Conservation (phyloP, 2,888 invertebrate genomes). For the Arge pagana region DNA sequence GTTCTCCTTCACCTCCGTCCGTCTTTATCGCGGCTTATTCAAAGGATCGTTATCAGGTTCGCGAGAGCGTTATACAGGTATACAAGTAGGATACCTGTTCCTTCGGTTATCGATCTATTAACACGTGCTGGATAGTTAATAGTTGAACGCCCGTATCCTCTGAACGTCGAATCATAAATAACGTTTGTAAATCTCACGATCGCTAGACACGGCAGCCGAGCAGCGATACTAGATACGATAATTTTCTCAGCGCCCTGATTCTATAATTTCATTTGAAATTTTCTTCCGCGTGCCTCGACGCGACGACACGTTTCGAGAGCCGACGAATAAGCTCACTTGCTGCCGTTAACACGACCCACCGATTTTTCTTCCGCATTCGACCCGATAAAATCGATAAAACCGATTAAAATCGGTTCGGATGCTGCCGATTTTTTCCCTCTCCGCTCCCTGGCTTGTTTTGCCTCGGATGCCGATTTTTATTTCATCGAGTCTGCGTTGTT, state of each 20-base stretch:
- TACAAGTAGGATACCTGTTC: slow-evolving; percentile 15
- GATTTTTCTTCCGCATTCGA: neutral
- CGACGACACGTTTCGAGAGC: neutral
- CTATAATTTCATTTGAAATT: neutral
- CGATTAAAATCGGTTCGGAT: too few relatives aligned
- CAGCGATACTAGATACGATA: neutral
- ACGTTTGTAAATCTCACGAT: slow-evolving; percentile 14
- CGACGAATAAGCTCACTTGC: neutral
- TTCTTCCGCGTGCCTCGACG: neutral
- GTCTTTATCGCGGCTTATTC: neutral
- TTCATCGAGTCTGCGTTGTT: too few relatives aligned
- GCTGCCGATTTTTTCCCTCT: too few relatives aligned
- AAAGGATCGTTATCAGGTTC: neutral
- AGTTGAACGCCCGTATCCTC: slow-evolving; percentile 22
- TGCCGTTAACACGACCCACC: too few relatives aligned
- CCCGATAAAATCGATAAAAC: too few relatives aligned
- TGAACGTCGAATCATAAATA: slow-evolving; percentile 17
- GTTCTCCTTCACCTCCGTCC: neutral
- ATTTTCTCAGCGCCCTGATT: neutral
- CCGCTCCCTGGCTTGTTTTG: too few relatives aligned
- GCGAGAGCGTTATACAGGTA: slow-evolving; percentile 8
- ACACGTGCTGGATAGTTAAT: slow-evolving; percentile 18
- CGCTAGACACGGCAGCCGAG: slow-evolving; percentile 1
- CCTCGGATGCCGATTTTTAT: too few relatives aligned
- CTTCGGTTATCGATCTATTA: slow-evolving; percentile 20